Evolutionary conservation across 2,797 vertebrate genomes (phyloP).

Genomic region (Myioborus melanocephalus): DNA sequence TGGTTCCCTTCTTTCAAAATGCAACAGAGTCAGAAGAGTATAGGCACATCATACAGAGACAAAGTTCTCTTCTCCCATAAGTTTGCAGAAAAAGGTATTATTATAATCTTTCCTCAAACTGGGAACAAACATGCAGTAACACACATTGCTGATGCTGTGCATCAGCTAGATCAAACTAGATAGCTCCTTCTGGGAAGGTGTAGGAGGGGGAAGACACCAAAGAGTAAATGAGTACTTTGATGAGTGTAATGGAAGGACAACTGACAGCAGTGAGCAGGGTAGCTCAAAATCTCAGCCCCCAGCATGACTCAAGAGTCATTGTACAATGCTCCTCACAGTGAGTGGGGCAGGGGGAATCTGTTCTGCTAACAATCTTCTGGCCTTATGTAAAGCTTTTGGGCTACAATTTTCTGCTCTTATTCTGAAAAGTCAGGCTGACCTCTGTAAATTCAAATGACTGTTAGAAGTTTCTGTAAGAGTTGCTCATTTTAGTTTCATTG

Average conservation of each 20-base stretch:
- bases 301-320: background rate
- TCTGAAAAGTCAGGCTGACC: background rate
- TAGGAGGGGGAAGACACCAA: background rate
- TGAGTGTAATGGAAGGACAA: background rate
- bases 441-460: background rate
- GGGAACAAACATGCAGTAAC: background rate
- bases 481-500: background rate
- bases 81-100: background rate
- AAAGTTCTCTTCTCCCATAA: background rate
- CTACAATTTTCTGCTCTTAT: background rate
- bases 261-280: background rate
- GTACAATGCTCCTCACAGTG: background rate
- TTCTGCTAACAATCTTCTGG: background rate
- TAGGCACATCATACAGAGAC: background rate
- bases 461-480: background rate
- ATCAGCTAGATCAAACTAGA: background rate
- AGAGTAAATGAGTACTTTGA: background rate
- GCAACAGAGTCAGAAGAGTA: background rate
- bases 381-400: background rate
- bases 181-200: background rate
- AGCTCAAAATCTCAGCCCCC: slow-evolving; percentile 7
- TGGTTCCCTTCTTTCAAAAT: background rate
- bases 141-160: background rate
- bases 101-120: background rate
- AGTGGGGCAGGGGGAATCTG: background rate